A percentile compares a stretch with the other conserved stretches of the same genome.
Evolutionary conservation across 2,113 vertebrate genomes (phyloP).

Genomic region (Hirundichthys speculiger): DNA sequence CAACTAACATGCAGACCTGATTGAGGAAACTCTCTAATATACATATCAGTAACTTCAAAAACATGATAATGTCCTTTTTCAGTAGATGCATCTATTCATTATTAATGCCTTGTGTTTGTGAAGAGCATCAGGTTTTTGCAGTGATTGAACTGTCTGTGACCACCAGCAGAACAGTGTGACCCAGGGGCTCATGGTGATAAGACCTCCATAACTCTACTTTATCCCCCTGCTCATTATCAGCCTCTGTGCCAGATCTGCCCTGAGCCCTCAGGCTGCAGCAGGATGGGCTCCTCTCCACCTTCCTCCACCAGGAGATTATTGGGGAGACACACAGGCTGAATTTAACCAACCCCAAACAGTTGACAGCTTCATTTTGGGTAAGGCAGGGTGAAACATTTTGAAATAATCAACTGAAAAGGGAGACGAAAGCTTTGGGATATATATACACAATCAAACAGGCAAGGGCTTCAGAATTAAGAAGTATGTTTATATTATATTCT

Average conservation of each 20-base stretch:
- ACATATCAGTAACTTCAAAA: too few species aligned
- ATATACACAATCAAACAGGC: not conserved
- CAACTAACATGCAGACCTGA: not conserved
- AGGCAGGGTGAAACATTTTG: slow-evolving; percentile 5
- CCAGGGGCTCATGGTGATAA: slow-evolving; percentile 74
- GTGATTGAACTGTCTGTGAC: slow-evolving; percentile 55
- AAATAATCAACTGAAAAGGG: slow-evolving; percentile 9
- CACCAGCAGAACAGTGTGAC: slow-evolving; percentile 71
- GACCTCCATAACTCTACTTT: slow-evolving; percentile 79
- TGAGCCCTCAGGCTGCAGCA: slow-evolving; percentile 55
- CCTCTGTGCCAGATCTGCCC: slow-evolving; percentile 59
- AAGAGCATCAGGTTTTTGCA: slow-evolving; percentile 23
- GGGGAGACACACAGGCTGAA: slow-evolving; percentile 61
- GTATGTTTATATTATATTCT: not conserved
- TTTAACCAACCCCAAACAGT: slow-evolving; percentile 44
- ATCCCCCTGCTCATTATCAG: slow-evolving; percentile 80
- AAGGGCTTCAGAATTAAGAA: slow-evolving; percentile 2
- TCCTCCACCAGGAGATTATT: slow-evolving; percentile 62
- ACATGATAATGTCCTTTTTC: not conserved
- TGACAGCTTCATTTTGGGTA: slow-evolving; percentile 31
- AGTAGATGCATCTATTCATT: not conserved
- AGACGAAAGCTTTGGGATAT: slow-evolving; percentile 6
- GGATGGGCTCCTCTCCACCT: slow-evolving; percentile 30
- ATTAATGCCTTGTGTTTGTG: slow-evolving; percentile 28
- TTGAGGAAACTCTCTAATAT: too few species aligned